Evolutionary conservation across 2,888 invertebrate genomes (phyloP).

Genomic region (Stramonita haemastoma): DNA sequence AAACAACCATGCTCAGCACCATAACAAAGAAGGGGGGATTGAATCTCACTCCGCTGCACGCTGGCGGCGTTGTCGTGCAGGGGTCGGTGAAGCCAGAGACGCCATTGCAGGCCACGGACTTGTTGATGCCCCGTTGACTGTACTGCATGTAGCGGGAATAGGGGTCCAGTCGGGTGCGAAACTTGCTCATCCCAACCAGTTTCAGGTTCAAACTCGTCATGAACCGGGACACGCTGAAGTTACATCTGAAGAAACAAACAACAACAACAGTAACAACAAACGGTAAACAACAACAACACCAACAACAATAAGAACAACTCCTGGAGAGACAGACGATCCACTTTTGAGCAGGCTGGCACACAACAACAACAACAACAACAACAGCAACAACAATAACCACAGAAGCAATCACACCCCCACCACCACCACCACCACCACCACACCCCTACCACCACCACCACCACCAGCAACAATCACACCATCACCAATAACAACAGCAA

Average conservation of each 20-base stretch:
- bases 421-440: too few species aligned
- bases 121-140: background rate
- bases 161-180: background rate
- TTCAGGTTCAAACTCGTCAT: constrained; percentile 9
- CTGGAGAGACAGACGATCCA: background rate
- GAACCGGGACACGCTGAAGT: background rate
- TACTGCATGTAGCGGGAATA: background rate
- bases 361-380: too few species aligned
- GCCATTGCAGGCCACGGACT: background rate
- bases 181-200: background rate
- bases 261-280: background rate
- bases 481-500: too few species aligned
- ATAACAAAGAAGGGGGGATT: background rate
- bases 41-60: background rate
- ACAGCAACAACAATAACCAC: too few species aligned
- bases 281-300: too few species aligned
- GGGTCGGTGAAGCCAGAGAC: background rate
- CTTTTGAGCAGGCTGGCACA: background rate
- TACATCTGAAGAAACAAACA: background rate
- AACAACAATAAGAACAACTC: too few species aligned
- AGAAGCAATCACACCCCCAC: too few species aligned
- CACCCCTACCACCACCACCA: too few species aligned
- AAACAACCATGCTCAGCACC: background rate
- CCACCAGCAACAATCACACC: too few species aligned
- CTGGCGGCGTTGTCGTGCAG: background rate